Conservation (phyloP, 2,113 vertebrate genomes). For the Clarias magur region DNA sequence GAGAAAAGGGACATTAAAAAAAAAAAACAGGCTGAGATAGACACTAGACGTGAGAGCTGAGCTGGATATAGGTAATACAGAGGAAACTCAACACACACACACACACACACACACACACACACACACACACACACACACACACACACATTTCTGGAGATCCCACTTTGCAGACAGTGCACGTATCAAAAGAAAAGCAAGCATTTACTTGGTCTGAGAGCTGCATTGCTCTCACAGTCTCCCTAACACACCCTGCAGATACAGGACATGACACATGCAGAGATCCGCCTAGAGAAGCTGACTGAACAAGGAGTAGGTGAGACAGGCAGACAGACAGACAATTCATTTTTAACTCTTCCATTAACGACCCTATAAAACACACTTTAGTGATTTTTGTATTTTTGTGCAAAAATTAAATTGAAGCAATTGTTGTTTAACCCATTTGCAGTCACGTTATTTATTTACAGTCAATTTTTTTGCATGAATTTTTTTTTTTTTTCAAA, state of each 20-base stretch:
- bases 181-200: conserved; percentile 30
- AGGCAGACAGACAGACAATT: not conserved
- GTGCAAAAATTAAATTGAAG: too few relatives aligned
- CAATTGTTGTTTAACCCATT: not conserved
- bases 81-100: conserved; percentile 9
- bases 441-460: not conserved
- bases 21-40: conserved; percentile 7
- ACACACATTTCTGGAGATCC: conserved; percentile 9
- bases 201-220: conserved; percentile 33
- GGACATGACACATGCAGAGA: conserved; percentile 16
- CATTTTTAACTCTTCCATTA: not conserved
- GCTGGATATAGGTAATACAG: conserved; percentile 14
- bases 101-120: conserved; percentile 21
- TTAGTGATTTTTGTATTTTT: not conserved
- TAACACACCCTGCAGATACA: conserved; percentile 21
- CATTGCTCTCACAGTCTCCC: conserved; percentile 5
- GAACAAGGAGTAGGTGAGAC: not conserved
- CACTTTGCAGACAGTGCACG: conserved; percentile 47
- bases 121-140: conserved; percentile 13
- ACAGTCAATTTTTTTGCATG: too few relatives aligned
- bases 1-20: conserved; percentile 2
- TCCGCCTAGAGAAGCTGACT: not conserved
- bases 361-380: not conserved
- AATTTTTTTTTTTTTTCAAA: too few relatives aligned
- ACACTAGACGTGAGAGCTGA: conserved; percentile 11